phyloP scores from a whole-genome alignment of 2,888 invertebrate genomes.

The Metellina segmentata region DNA sequence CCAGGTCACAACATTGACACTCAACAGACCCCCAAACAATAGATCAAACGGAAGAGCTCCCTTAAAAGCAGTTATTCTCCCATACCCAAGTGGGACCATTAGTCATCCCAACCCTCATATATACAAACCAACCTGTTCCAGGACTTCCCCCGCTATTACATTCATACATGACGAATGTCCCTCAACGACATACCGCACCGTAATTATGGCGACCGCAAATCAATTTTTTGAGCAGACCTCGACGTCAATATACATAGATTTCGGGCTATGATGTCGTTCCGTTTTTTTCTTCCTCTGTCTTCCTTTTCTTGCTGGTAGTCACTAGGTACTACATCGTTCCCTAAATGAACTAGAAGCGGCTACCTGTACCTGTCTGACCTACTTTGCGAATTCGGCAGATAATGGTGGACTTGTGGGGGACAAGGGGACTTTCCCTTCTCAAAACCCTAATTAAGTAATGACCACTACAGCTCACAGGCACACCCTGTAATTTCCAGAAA shows the following conservation, averaged over 20 bases:
- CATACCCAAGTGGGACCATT: constrained; percentile 38
- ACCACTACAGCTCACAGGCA: constrained; percentile 18
- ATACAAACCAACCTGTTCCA: constrained; percentile 41
- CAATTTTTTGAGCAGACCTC: constrained; percentile 56
- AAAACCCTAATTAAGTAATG: constrained; percentile 56
- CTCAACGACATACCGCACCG: constrained; percentile 43
- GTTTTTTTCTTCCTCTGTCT: background rate
- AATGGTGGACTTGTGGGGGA: constrained; percentile 20
- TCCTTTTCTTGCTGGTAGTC: background rate
- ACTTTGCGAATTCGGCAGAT: constrained; percentile 31
- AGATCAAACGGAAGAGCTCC: constrained; percentile 13
- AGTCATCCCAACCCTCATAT: constrained; percentile 52
- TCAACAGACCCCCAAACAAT: constrained; percentile 39
- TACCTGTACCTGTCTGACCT: constrained; percentile 59
- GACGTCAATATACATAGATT: constrained; percentile 56
- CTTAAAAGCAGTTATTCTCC: constrained; percentile 3
- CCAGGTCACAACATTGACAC: constrained; percentile 18
- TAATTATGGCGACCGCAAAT: constrained; percentile 61
- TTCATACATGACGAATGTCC: constrained; percentile 54
- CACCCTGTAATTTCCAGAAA: constrained; percentile 59
- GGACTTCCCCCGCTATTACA: constrained; percentile 28
- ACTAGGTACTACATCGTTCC: constrained; percentile 1
- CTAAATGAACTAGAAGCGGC: constrained; percentile 36
- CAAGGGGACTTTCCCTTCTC: background rate
- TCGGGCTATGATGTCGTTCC: background rate